A percentile compares a stretch with the other conserved stretches of the same genome.
These are phyloP conservation scores for Drosophila austrosaltans DNA, from an alignment of 2,888 invertebrate genomes.

Conservation along the genomic window DNA sequence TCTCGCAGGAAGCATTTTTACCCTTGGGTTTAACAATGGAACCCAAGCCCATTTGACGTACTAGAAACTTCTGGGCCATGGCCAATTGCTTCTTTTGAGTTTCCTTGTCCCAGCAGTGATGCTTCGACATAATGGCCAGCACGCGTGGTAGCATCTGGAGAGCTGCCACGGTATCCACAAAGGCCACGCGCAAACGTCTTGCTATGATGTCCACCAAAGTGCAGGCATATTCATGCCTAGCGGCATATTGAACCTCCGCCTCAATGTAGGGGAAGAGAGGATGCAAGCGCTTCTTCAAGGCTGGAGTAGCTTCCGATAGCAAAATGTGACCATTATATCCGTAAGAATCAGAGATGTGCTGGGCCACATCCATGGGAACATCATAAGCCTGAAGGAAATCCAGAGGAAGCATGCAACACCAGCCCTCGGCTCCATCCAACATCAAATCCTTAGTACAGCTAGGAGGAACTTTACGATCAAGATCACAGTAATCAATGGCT, in stretches of 20 bases:
- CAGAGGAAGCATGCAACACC: slow-evolving; percentile 98
- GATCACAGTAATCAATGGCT: slow-evolving; percentile 87
- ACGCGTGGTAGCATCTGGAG: slow-evolving; percentile 96
- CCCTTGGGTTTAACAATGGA: slow-evolving; percentile 25
- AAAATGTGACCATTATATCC: slow-evolving; percentile 97
- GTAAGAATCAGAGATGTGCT: slow-evolving; percentile 96
- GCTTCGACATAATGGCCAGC: slow-evolving; percentile 96
- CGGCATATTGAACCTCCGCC: slow-evolving; percentile 94
- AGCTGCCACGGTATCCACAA: slow-evolving; percentile 97
- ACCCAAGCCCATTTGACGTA: slow-evolving; percentile 95
- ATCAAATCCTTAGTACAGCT: slow-evolving; percentile 94
- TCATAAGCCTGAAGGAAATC: slow-evolving; percentile 99
- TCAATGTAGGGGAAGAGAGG: slow-evolving; percentile 99
- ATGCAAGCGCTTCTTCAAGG: slow-evolving; percentile 89
- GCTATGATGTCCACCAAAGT: slow-evolving; percentile 98
- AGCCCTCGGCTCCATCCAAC: slow-evolving; percentile 98
- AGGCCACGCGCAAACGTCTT: slow-evolving; percentile 95
- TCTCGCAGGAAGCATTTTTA: slow-evolving; percentile 14
- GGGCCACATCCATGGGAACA: slow-evolving; percentile 97
- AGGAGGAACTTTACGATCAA: slow-evolving; percentile 87
- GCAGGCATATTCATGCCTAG: slow-evolving; percentile 97
- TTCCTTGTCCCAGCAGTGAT: slow-evolving; percentile 92
- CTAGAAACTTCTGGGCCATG: slow-evolving; percentile 91
- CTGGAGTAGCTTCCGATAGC: slow-evolving; percentile 85
- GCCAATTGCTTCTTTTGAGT: slow-evolving; percentile 91